Evolutionary conservation across 2,888 invertebrate genomes (phyloP).

Genomic region (Arctia plantaginis): DNA sequence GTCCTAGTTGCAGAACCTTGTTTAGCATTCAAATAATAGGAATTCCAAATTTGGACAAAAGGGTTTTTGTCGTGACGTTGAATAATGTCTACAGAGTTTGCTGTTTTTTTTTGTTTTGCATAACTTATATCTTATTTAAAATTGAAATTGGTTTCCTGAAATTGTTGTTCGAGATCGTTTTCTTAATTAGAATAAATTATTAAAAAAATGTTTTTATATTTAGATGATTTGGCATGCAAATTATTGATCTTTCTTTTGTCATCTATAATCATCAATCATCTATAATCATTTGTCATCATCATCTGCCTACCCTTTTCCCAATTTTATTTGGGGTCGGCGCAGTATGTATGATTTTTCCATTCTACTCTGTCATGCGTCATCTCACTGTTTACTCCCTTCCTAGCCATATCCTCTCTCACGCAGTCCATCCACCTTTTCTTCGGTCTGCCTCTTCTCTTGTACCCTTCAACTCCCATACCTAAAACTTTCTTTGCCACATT

Average conservation of each 20-base stretch:
- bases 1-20: slow-evolving; percentile 17
- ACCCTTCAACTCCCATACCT: too few relatives aligned
- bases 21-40: slow-evolving; percentile 29
- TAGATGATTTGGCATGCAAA: not conserved
- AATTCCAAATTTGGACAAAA: slow-evolving; percentile 26
- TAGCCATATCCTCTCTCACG: too few relatives aligned
- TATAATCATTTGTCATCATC: too few relatives aligned
- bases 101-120: not conserved
- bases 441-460: too few relatives aligned
- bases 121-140: not conserved
- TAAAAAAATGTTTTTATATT: not conserved
- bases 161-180: not conserved
- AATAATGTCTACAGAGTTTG: slow-evolving; percentile 26
- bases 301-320: too few relatives aligned
- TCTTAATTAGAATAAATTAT: not conserved
- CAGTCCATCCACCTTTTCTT: too few relatives aligned
- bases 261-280: not conserved
- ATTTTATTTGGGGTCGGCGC: too few relatives aligned
- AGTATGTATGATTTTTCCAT: too few relatives aligned
- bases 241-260: not conserved
- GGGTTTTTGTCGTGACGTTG: slow-evolving; percentile 19
- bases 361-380: too few relatives aligned
- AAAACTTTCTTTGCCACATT: too few relatives aligned
- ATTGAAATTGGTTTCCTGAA: not conserved
- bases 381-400: too few relatives aligned